These are phyloP conservation scores for Brachymystax lenok DNA, from an alignment of 2,797 vertebrate species.

Conservation along the genomic window DNA sequence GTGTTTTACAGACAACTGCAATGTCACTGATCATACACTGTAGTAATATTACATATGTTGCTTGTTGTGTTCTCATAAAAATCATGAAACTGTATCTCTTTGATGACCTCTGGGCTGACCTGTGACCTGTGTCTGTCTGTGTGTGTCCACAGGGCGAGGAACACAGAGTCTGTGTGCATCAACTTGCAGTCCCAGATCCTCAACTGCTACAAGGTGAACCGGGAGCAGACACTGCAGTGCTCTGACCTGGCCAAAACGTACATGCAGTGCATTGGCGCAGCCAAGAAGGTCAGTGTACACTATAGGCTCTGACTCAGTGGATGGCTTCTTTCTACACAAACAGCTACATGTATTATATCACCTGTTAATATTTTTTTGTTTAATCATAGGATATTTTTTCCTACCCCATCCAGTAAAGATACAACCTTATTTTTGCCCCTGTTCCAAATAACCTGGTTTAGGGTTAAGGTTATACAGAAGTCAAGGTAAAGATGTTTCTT, in stretches of 20 bases:
- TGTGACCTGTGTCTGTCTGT: constrained; percentile 9
- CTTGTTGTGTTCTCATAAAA: neutral
- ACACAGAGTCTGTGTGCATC: constrained; percentile 80
- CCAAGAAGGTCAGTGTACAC: constrained; percentile 82
- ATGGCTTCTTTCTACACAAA: no score
- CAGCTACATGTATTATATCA: no score
- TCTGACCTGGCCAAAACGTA: constrained; percentile 85
- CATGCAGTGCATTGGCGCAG: constrained; percentile 82
- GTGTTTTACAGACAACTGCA: neutral
- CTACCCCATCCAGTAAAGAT: no score
- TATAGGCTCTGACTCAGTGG: neutral
- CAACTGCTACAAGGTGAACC: constrained; percentile 85
- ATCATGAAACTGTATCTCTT: neutral
- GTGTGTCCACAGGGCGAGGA: constrained; percentile 73
- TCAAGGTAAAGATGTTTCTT: neutral
- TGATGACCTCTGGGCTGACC: neutral
- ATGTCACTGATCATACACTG: neutral
- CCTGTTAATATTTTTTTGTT: neutral
- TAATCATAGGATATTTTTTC: no score
- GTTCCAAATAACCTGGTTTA: neutral
- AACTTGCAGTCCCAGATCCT: constrained; percentile 86
- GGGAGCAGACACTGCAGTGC: constrained; percentile 83
- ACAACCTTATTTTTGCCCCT: neutral
- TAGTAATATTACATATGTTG: neutral
- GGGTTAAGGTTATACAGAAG: neutral